Evolutionary conservation across 2,888 invertebrate species (phyloP).

Genomic region (Branchipolynoe longqiensis): DNA sequence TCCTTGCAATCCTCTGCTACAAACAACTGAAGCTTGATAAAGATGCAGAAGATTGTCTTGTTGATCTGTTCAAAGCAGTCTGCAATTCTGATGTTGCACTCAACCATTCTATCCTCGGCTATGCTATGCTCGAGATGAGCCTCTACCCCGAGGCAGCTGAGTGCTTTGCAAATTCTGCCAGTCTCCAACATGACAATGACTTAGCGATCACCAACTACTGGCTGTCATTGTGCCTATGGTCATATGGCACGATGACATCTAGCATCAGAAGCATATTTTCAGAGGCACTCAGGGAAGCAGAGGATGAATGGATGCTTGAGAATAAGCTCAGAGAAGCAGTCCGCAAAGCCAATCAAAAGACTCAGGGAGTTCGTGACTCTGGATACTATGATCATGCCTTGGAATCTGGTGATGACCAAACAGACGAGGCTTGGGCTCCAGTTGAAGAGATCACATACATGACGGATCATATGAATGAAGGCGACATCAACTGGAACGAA

Average conservation of each 20-base stretch:
- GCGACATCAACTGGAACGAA: not conserved
- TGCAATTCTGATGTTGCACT: slow-evolving; percentile 57
- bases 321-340: slow-evolving; percentile 49
- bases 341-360: slow-evolving; percentile 26
- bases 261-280: slow-evolving; percentile 45
- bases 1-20: slow-evolving; percentile 78
- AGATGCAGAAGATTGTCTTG: slow-evolving; percentile 75
- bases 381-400: slow-evolving; percentile 61
- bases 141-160: slow-evolving; percentile 78
- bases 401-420: slow-evolving; percentile 13
- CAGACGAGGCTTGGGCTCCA: not conserved
- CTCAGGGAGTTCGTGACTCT: slow-evolving; percentile 58
- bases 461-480: slow-evolving; percentile 3
- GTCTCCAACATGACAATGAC: slow-evolving; percentile 74
- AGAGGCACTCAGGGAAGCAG: slow-evolving; percentile 43
- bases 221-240: slow-evolving; percentile 72
- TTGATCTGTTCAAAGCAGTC: slow-evolving; percentile 74
- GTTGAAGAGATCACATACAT: not conserved
- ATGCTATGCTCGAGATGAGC: slow-evolving; percentile 78
- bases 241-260: slow-evolving; percentile 58
- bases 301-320: slow-evolving; percentile 50
- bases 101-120: slow-evolving; percentile 77
- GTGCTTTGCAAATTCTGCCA: slow-evolving; percentile 74
- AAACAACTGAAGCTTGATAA: slow-evolving; percentile 72
- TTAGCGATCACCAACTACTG: slow-evolving; percentile 77